Conservation (phyloP, 2,888 invertebrate species). For the Tridacna gigas region DNA sequence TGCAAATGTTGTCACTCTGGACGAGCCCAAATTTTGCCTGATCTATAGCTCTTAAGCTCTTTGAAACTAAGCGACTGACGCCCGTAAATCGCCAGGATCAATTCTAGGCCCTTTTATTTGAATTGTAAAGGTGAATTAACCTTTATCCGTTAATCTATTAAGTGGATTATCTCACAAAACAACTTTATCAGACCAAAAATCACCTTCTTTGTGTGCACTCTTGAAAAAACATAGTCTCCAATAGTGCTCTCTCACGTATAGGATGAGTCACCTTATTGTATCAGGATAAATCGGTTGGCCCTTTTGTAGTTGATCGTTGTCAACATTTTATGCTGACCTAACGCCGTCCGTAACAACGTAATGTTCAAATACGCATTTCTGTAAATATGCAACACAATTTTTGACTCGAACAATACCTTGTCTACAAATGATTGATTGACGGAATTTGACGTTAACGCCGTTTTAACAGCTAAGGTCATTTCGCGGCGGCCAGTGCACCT, state of each 20-base stretch:
- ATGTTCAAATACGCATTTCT: no score
- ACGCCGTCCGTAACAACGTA: no score
- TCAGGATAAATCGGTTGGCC: neutral
- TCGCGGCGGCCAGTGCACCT: no score
- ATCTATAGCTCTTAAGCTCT: neutral
- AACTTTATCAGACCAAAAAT: slow-evolving; percentile 10
- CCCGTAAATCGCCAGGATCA: neutral
- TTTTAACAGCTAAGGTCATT: no score
- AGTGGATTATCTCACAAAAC: slow-evolving; percentile 20
- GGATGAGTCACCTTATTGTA: slow-evolving; percentile 1
- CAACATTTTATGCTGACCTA: no score
- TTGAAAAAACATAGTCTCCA: neutral
- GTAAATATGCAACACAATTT: no score
- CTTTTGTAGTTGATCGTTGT: no score
- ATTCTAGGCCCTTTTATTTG: slow-evolving; percentile 1
- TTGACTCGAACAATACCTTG: no score
- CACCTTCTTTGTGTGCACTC: neutral
- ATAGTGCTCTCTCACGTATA: neutral
- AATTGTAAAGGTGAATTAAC: slow-evolving; percentile 11
- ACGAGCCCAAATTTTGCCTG: no score
- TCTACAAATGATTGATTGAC: no score
- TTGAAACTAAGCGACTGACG: neutral
- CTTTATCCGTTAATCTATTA: slow-evolving; percentile 10
- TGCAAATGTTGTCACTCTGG: no score
- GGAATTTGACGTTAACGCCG: no score